Percentiles rank a stretch among this genome's conserved stretches.
Evolutionary conservation across 2,113 vertebrate species (phyloP).

Genomic region (Rhea pennata): DNA sequence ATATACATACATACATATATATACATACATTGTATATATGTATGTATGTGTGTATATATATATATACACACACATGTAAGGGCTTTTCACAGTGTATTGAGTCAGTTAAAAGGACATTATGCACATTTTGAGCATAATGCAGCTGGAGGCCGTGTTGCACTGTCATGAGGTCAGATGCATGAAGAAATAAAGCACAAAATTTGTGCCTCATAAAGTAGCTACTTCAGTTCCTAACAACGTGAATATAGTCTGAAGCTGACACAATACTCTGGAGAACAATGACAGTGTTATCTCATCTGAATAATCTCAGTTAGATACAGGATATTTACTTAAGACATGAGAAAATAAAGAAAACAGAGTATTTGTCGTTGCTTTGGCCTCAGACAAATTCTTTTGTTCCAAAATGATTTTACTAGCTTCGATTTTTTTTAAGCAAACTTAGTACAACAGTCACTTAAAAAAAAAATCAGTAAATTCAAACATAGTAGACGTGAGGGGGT

Average conservation of each 20-base stretch:
- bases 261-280: neutral
- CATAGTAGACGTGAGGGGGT: neutral
- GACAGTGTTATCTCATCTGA: neutral
- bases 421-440: neutral
- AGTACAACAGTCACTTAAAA: neutral
- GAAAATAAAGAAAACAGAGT: neutral
- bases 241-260: neutral
- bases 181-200: neutral
- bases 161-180: neutral
- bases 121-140: neutral
- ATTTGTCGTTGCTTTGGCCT: neutral
- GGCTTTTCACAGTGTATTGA: neutral
- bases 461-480: neutral
- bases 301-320: neutral
- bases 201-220: neutral
- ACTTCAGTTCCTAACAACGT: neutral
- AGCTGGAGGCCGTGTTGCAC: neutral
- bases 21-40: no score
- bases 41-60: no score
- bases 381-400: neutral
- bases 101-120: neutral
- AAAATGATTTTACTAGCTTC: neutral
- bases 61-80: neutral
- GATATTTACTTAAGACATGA: neutral
- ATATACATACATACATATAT: neutral